These are phyloP conservation scores for Monoplex corrugatus DNA, from an alignment of 2,888 invertebrate species.

Conservation along the genomic window DNA sequence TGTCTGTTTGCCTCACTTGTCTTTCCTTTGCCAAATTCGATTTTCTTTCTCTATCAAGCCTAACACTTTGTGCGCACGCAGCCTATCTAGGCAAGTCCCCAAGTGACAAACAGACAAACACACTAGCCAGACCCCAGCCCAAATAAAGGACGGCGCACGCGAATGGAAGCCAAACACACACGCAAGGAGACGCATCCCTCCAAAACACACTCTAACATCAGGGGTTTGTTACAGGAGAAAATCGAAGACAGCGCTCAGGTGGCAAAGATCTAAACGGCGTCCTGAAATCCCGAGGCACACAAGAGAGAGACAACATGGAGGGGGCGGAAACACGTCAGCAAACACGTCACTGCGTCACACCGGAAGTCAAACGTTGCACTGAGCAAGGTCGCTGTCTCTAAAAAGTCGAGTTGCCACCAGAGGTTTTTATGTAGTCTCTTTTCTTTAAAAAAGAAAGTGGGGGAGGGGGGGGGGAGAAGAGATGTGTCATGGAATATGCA, in stretches of 20 bases:
- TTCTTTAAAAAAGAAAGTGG: no score
- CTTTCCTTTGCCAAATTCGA: slow-evolving; percentile 22
- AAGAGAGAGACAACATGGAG: background rate
- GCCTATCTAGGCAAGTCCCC: background rate
- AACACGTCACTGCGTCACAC: background rate
- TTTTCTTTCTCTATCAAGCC: slow-evolving; percentile 10
- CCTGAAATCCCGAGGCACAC: background rate
- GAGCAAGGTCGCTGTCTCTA: background rate
- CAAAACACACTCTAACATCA: background rate
- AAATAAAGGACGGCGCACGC: background rate
- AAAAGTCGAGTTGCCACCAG: background rate
- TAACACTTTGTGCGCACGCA: slow-evolving; percentile 17
- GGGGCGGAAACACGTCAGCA: background rate
- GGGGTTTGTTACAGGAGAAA: background rate
- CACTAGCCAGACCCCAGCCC: background rate
- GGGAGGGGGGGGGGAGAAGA: no score
- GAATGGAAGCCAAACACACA: background rate
- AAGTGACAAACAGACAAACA: background rate
- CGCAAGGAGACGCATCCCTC: background rate
- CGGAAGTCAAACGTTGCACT: background rate
- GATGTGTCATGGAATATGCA: no score
- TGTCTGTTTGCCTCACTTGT: no score
- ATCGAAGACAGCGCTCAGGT: background rate
- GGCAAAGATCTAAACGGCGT: background rate
- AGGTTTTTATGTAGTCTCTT: no score